Evolutionary conservation across 2,888 invertebrate genomes (phyloP).

Genomic region (Plebejus anna): DNA sequence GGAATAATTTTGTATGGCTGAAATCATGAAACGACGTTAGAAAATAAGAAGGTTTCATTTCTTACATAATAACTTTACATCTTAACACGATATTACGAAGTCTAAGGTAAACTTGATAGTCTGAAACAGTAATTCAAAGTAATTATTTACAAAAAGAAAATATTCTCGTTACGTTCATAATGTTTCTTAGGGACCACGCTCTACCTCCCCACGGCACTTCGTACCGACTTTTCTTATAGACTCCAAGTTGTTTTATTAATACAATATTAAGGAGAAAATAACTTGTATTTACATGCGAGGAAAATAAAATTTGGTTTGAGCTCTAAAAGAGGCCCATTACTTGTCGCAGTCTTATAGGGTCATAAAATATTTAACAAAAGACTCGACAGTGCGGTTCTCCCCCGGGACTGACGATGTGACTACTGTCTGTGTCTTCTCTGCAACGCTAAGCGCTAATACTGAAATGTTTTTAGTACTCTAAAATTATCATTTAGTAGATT

Average conservation of each 20-base stretch:
- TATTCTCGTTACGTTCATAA: not conserved
- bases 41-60: not conserved
- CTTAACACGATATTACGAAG: not conserved
- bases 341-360: conserved; percentile 59
- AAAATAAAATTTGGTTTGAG: conserved; percentile 31
- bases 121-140: not conserved
- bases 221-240: not conserved
- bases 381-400: conserved; percentile 58
- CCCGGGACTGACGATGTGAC: conserved; percentile 44
- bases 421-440: conserved; percentile 43
- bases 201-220: not conserved
- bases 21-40: not conserved
- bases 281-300: conserved; percentile 27
- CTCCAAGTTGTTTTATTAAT: conserved; percentile 13
- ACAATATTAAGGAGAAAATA: conserved; percentile 13
- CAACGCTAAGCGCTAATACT: conserved; percentile 56
- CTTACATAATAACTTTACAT: not conserved
- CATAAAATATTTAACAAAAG: conserved; percentile 79
- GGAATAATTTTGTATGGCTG: too few species aligned
- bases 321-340: conserved; percentile 40
- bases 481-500: not conserved
- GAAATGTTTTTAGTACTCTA: not conserved
- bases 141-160: not conserved
- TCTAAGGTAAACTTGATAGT: not conserved
- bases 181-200: not conserved